Conservation (phyloP, 2,113 vertebrate species). For the Protomyctophum bolini region DNA sequence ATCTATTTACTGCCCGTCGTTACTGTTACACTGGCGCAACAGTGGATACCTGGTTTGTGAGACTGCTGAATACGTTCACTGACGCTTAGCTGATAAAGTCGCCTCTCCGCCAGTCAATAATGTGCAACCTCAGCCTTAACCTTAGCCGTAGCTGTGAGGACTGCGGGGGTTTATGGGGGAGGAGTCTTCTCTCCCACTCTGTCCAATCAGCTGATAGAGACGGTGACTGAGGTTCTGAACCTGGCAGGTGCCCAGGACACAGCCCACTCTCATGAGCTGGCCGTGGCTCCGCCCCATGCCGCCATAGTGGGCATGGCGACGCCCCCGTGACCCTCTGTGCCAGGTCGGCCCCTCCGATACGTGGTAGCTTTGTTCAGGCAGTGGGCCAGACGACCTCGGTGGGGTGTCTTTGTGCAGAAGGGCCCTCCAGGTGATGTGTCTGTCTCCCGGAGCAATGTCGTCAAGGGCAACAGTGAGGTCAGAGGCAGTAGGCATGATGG, state of each 20-base stretch:
- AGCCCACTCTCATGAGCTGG: constrained; percentile 85
- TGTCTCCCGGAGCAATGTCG: constrained; percentile 46
- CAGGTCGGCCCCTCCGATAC: background rate
- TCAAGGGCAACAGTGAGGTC: constrained; percentile 26
- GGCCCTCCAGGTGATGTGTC: constrained; percentile 51
- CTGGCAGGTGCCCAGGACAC: constrained; percentile 89
- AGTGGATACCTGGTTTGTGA: background rate
- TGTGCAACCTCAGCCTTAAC: background rate
- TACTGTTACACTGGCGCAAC: background rate
- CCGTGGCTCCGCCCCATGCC: constrained; percentile 30
- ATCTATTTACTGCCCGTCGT: background rate
- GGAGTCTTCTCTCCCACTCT: constrained; percentile 76
- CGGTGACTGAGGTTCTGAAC: constrained; percentile 91
- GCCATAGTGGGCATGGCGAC: constrained; percentile 59
- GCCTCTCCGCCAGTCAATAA: background rate
- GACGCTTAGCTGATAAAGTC: constrained; percentile 3
- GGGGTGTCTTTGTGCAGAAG: constrained; percentile 56
- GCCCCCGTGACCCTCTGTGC: constrained; percentile 54
- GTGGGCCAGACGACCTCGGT: constrained; percentile 8
- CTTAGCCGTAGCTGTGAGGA: constrained; percentile 90
- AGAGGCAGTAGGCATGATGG: constrained; percentile 27
- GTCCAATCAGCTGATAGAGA: constrained; percentile 87
- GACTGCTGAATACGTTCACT: too few species aligned
- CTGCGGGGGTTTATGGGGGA: constrained; percentile 86
- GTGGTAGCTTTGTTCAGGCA: constrained; percentile 20